These are phyloP conservation scores for Apogon hyalosoma DNA, from an alignment of 2,797 vertebrate genomes.

Conservation along the genomic window DNA sequence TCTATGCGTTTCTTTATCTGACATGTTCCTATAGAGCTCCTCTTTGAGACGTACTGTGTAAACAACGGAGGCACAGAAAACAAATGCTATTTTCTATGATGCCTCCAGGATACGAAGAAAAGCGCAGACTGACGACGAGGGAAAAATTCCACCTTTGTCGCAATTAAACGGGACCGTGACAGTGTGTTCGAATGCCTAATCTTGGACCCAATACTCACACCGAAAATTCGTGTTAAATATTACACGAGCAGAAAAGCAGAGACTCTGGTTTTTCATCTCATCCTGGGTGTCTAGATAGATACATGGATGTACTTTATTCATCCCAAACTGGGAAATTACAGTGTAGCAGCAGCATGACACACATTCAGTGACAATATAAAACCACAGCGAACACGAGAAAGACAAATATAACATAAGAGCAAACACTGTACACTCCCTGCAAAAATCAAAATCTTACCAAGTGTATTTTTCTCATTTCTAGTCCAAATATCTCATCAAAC, in stretches of 20 bases:
- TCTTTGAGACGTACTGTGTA: conserved; percentile 19
- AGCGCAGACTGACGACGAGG: conserved; percentile 3
- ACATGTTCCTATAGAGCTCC: conserved; percentile 26
- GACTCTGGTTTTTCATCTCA: conserved; percentile 22
- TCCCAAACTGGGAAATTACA: too few relatives aligned
- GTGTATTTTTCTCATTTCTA: too few relatives aligned
- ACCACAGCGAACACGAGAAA: too few relatives aligned
- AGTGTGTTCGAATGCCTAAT: neutral
- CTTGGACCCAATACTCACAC: conserved; percentile 5
- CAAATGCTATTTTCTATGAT: neutral
- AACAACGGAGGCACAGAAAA: conserved; percentile 25
- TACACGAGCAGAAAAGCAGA: conserved; percentile 22
- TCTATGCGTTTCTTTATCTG: conserved; percentile 29
- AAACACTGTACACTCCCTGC: too few relatives aligned
- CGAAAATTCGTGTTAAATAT: too few relatives aligned
- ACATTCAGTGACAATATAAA: too few relatives aligned
- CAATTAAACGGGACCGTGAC: neutral
- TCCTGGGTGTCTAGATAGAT: conserved; percentile 7
- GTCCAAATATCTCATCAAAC: too few relatives aligned
- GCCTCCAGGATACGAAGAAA: conserved; percentile 2
- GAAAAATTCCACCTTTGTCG: neutral
- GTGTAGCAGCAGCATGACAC: too few relatives aligned
- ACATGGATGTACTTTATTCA: too few relatives aligned
- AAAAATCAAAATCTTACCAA: too few relatives aligned
- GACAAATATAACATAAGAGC: too few relatives aligned